Evolutionary conservation across 2,797 vertebrate genomes (phyloP).

Genomic region (Acanthopagrus latus): DNA sequence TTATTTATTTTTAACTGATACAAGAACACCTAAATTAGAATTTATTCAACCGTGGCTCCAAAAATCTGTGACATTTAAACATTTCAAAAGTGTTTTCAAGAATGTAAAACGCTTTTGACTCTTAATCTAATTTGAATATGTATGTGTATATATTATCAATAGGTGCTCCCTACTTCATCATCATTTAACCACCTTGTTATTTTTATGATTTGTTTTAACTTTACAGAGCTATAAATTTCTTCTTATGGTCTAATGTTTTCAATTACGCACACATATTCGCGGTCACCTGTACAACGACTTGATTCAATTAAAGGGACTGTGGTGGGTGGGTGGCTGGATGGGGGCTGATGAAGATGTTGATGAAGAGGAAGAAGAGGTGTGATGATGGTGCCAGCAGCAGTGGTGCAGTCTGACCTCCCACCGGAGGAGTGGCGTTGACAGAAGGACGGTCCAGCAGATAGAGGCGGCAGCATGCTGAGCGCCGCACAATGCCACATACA

Average conservation of each 20-base stretch:
- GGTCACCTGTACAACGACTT: neutral
- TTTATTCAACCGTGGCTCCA: neutral
- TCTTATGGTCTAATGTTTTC: neutral
- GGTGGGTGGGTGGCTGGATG: neutral
- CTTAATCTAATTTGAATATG: neutral
- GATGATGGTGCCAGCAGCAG: conserved; percentile 20
- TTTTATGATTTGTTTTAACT: neutral
- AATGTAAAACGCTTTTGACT: neutral
- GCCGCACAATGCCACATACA: conserved; percentile 38
- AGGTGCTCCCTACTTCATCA: neutral
- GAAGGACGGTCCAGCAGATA: conserved; percentile 77
- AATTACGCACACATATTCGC: neutral
- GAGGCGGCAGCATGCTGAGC: conserved; percentile 67
- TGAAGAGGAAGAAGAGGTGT: neutral
- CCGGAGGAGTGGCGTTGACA: conserved; percentile 82
- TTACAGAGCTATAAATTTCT: neutral
- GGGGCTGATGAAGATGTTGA: neutral
- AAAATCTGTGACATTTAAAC: neutral
- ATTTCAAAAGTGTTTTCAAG: neutral
- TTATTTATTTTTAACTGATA: no score
- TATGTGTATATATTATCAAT: neutral
- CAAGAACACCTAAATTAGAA: neutral
- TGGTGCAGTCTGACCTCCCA: conserved; percentile 73
- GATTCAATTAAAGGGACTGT: neutral
- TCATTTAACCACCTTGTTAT: neutral